Conservation (phyloP, 2,113 vertebrate species). For the Steatornis caripensis region DNA sequence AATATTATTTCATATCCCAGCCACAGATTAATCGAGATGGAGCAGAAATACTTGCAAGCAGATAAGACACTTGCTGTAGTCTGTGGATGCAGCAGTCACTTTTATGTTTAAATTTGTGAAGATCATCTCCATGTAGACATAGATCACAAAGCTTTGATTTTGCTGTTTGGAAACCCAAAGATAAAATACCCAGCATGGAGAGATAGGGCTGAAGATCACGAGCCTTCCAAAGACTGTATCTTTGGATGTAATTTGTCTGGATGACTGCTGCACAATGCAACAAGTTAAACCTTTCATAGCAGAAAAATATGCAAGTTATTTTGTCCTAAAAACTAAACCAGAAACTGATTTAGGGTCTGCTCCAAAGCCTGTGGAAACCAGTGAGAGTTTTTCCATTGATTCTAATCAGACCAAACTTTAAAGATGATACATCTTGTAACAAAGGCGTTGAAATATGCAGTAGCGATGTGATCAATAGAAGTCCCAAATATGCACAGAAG, state of each 20-base stretch:
- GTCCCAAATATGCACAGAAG: neutral
- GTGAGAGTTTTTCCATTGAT: neutral
- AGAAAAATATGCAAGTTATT: neutral
- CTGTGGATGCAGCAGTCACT: neutral
- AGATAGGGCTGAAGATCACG: neutral
- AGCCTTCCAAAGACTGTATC: neutral
- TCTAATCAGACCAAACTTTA: neutral
- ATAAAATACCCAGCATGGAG: neutral
- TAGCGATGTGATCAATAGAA: neutral
- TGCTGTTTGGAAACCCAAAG: neutral
- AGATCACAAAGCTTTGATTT: constrained; percentile 20
- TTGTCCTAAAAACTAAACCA: neutral
- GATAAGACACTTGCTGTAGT: neutral
- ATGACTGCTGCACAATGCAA: neutral
- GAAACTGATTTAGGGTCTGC: neutral
- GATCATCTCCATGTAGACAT: neutral
- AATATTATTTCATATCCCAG: neutral
- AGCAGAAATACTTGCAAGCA: neutral
- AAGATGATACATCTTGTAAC: neutral
- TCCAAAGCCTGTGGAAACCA: neutral
- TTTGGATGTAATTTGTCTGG: neutral
- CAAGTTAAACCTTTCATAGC: neutral
- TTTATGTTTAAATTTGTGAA: constrained; percentile 18
- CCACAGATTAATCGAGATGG: neutral
- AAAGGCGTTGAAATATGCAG: neutral